Evolutionary conservation across 2,797 vertebrate species (phyloP).

Genomic region (Pipistrellus nathusii): DNA sequence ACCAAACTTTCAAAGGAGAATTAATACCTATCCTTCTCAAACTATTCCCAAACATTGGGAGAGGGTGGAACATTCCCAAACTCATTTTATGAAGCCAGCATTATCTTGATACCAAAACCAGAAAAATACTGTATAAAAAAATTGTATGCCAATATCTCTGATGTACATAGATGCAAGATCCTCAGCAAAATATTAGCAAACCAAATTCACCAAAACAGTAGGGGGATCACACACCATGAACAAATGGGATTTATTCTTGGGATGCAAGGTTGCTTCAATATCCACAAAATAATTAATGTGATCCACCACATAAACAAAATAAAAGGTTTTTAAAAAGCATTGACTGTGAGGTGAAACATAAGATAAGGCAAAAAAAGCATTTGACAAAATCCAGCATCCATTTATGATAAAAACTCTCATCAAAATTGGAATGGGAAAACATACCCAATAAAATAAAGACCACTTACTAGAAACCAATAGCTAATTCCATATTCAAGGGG

Average conservation of each 20-base stretch:
- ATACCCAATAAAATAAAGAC: neutral
- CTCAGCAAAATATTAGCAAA: neutral
- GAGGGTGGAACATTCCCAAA: neutral
- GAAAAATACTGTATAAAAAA: neutral
- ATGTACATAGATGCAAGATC: neutral
- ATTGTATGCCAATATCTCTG: neutral
- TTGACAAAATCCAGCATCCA: neutral
- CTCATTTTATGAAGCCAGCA: neutral
- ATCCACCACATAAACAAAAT: neutral
- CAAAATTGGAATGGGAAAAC: neutral
- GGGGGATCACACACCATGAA: neutral
- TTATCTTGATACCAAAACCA: neutral
- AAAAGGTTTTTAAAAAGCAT: neutral
- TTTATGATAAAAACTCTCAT: neutral
- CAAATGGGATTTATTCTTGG: neutral
- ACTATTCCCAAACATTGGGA: neutral
- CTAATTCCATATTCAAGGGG: neutral
- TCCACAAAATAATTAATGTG: neutral
- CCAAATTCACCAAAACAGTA: neutral
- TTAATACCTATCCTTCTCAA: neutral
- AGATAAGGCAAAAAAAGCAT: neutral
- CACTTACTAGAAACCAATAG: neutral
- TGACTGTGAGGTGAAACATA: too few species aligned
- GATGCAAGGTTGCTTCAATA: neutral
- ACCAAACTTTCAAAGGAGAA: neutral